These are phyloP conservation scores for Agonopterix alstromeriana DNA, from an alignment of 2,888 invertebrate genomes.

Conservation along the genomic window DNA sequence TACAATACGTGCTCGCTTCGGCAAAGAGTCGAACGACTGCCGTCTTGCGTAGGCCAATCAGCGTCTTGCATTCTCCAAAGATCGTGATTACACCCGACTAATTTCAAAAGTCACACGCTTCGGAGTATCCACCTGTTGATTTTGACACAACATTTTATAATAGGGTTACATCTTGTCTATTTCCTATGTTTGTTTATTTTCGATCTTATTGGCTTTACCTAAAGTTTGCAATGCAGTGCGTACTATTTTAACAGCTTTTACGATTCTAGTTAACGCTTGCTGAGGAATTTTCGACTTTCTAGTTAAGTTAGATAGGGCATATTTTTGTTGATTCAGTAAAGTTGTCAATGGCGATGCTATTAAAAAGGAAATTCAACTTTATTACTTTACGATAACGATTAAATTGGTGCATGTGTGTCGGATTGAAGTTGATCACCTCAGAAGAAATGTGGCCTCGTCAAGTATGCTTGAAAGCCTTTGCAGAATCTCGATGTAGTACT, in stretches of 20 bases:
- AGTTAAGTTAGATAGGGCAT: too few relatives aligned
- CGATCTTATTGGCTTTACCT: too few relatives aligned
- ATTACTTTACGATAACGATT: too few relatives aligned
- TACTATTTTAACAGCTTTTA: too few relatives aligned
- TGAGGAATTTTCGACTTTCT: too few relatives aligned
- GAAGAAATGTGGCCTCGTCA: slow-evolving; percentile 62
- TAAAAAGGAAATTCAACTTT: too few relatives aligned
- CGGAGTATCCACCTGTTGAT: slow-evolving; percentile 19
- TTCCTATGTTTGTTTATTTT: too few relatives aligned
- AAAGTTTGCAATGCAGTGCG: too few relatives aligned
- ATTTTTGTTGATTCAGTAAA: too few relatives aligned
- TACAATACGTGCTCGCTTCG: slow-evolving; percentile 24
- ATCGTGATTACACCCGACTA: slow-evolving; percentile 41
- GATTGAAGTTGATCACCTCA: slow-evolving; percentile 50
- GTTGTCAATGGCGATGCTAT: too few relatives aligned
- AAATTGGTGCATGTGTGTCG: not conserved
- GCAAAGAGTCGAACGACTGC: slow-evolving; percentile 31
- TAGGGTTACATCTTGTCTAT: slow-evolving; percentile 33
- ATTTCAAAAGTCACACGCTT: slow-evolving; percentile 37
- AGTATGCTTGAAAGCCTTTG: slow-evolving; percentile 36
- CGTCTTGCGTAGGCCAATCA: slow-evolving; percentile 33
- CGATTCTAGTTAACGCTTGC: too few relatives aligned
- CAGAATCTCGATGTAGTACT: slow-evolving; percentile 21
- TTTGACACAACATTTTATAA: slow-evolving; percentile 30
- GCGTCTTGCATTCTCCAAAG: slow-evolving; percentile 54